Evolutionary conservation across 2,888 invertebrate genomes (phyloP).

Genomic region (Helicoverpa assulta): DNA sequence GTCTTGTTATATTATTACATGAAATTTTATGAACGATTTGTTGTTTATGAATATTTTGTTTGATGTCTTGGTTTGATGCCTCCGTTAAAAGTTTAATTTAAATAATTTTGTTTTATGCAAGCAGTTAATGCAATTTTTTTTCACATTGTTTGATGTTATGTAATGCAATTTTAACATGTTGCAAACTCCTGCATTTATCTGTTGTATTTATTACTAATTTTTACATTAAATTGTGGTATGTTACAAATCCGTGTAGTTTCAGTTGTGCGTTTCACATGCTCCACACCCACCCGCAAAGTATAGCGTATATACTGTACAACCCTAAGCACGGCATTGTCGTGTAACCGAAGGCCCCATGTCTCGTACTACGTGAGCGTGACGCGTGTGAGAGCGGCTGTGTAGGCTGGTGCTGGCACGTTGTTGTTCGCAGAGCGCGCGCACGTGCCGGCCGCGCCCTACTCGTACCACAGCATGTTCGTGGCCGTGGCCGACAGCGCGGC

Average conservation of each 20-base stretch:
- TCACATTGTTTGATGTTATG: constrained; percentile 91
- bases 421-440: constrained; percentile 79
- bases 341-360: constrained; percentile 29
- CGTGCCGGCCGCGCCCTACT: constrained; percentile 85
- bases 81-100: constrained; percentile 89
- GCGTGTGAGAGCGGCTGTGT: constrained; percentile 42
- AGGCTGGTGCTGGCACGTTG: constrained; percentile 54
- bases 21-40: constrained; percentile 88
- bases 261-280: constrained; percentile 84
- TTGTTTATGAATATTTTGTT: constrained; percentile 88
- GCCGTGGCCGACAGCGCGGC: constrained; percentile 93
- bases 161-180: constrained; percentile 91
- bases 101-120: constrained; percentile 90
- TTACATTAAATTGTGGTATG: constrained; percentile 94
- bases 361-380: constrained; percentile 10
- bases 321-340: constrained; percentile 46
- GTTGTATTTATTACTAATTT: constrained; percentile 93
- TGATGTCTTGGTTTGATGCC: constrained; percentile 90
- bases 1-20: constrained; percentile 88
- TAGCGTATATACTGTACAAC: constrained; percentile 63
- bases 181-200: constrained; percentile 92
- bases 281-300: constrained; percentile 77
- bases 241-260: constrained; percentile 91
- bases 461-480: constrained; percentile 96
- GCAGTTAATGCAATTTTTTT: constrained; percentile 90